Base-by-base conservation (phyloP, 2,888 invertebrate genomes). In the Rotaria macrura region DNA sequence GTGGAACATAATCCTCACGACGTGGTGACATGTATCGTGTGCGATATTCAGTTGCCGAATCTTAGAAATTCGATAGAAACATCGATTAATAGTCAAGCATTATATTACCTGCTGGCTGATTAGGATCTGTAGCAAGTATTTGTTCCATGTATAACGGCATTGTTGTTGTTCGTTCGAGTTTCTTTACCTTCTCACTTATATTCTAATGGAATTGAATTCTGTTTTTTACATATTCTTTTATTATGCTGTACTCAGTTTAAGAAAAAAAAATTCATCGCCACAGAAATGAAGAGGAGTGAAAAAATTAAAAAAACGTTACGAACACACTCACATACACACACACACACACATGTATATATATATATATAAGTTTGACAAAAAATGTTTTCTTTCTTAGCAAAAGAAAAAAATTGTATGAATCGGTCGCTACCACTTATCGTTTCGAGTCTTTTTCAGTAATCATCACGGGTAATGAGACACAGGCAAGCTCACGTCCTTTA, bases 401-500 rank as follows among this genome's bases (percentile, higher is more conserved):
- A 12, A 29, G 29, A 29, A 9, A n/a, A n/a, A n/a, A n/a, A n/a
- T n/a, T 57, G 57, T 7, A 3, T 65, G 20, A 38, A 65, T 17
- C 20, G 38, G 34, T 65, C 34, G 65, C 65, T 65, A 65, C 65
- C 65, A 65, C 65, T 65, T 65, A 65, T 65, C 17, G 29, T 65
- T 65, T 65, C 5, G 65, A 79, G 43, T 43, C 43, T 79, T 79
- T 79, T 79, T 79, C 79, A 43, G 79, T 79, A 43, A 79, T 79
- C 79, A 79, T 79, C 3, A 79, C 79, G 25, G 79, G 79, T 43
- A 79, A 40, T 43, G 43, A 40, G 25, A 79, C n/a, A 34, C 79
- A 79, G 9, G 79, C 79, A 43, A 79, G n/a, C 20, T 79, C 79
- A n/a, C 79, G 40, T 79, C 79, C 79, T 40, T 79, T 79, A 79